Base-by-base conservation (phyloP, 64 coral and sea anemone genomes). In the Cladopsammia gracilis region DNA sequence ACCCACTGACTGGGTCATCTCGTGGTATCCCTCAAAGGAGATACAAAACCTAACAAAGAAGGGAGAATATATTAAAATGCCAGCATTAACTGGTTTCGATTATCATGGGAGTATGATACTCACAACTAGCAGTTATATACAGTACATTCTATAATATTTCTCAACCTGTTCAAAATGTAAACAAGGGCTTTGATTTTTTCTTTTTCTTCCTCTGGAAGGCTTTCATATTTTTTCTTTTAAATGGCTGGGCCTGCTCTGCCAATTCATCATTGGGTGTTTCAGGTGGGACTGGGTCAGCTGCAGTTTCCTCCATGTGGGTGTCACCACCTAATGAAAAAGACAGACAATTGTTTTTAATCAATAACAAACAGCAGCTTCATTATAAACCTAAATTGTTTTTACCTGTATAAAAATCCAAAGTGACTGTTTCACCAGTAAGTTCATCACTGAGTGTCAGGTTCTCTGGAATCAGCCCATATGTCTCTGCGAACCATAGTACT, bases 401-500 rank as follows among this genome's bases (percentile, higher is more conserved):
- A 34, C 34, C 34, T 34, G 34, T 34, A 2, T 34, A 2, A 34
- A 34, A 34, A 34, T 34, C 34, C 34, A 34, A 34, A 34, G 34
- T 34, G 34, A 34, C 34, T 34, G 34, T 34, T 34, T 34, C 34
- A 34, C 34, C 34, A 34, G 85, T 57, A 5, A 53, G 23, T 58
- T 5, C 47, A 51, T 87, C 85, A 23, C 60, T 20, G n/a, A 87
- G 51, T 20, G 48, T 87, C 53, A 87, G 57, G 59, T 51, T 74
- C 10, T 24, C 43, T 46, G 85, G 54, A 71, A 70, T 87, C 52
- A 87, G 54, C 3, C 85, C 85, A 87, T 72, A 87, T 24, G 85
- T 87, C 42, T 87, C 67, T 73, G 85, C 85, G 47, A 87, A 87
- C 85, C 85, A 87, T 8, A 87, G 65, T n/a, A 87, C 85, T 75